Base-by-base conservation (phyloP, 2,888 invertebrate genomes). In the Sesia bembeciformis region DNA sequence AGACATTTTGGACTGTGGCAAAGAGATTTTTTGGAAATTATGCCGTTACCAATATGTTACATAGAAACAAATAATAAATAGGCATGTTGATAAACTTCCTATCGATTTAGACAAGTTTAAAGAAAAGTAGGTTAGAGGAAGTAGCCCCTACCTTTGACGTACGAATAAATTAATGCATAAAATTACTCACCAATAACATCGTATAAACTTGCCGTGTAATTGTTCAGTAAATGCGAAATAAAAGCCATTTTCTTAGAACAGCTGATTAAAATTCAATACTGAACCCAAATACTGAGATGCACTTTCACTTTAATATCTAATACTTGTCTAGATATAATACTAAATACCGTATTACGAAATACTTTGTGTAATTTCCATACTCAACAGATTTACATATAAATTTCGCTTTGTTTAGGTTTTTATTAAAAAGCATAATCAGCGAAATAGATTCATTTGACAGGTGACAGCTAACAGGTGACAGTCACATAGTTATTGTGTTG, bases 151-250 rank as follows among this genome's bases (percentile, higher is more conserved):
- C 46, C 23, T 7, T 46, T 8, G 7, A 4, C 23, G 3, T 46
- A 46, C n/a, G 4, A 46, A 46, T 46, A 46, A 8, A 46, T 3
- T 1, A 23, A 23, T 23, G 23, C 7, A 51, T 5, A 57, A 62
- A 56, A 55, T 52, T 42, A 83, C 89, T 88, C 63, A 89, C 89
- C 83, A 53, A 88, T 76, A 58, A 87, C 80, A 67, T 86, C 80
- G 63, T 88, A 86, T 49, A 89, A 55, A 60, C 80, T 84, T 54
- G 83, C 75, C 4, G 83, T 82, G 62, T 84, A 87, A 63, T 84
- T 84, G 62, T 83, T 81, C 67, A 80, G 67, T 63, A 76, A 76
- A 74, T 81, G 68, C 2, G 79, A 76, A 61, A 84, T 60, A 76
- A 79, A 77, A 64, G 76, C 70, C 87, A 87, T 87, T 65, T 70